Evolutionary conservation across 2,113 vertebrate genomes (phyloP).

Genomic region (Oreochromis niloticus): DNA sequence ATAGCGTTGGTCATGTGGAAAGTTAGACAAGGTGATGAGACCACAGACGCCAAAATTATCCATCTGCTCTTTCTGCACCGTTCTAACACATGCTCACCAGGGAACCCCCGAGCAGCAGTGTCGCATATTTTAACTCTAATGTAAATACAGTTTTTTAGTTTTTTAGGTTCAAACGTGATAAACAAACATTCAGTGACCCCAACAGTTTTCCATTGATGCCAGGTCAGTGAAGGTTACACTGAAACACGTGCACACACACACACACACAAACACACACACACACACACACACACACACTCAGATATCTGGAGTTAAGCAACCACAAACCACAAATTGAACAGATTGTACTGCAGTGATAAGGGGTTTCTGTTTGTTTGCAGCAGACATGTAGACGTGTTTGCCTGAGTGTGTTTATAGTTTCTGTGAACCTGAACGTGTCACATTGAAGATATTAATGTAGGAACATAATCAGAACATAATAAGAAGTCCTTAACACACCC

Average conservation of each 20-base stretch:
- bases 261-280: rapidly evolving
- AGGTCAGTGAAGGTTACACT: background rate
- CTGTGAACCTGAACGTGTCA: background rate
- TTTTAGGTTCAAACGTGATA: background rate
- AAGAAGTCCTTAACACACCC: background rate
- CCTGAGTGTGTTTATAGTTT: background rate
- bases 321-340: background rate
- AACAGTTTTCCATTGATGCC: background rate
- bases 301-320: background rate
- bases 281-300: background rate
- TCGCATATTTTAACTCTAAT: background rate
- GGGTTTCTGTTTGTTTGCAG: background rate
- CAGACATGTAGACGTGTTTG: background rate
- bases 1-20: background rate
- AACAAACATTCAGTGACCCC: background rate
- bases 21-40: background rate
- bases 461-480: background rate
- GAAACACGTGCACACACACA: background rate
- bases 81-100: background rate
- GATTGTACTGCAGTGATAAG: background rate
- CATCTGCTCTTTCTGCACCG: background rate
- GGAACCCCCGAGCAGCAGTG: background rate
- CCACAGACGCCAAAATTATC: background rate
- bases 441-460: background rate
- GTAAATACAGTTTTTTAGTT: background rate